Base-by-base conservation (phyloP, 2,113 vertebrate genomes). In the Abramis brama region DNA sequence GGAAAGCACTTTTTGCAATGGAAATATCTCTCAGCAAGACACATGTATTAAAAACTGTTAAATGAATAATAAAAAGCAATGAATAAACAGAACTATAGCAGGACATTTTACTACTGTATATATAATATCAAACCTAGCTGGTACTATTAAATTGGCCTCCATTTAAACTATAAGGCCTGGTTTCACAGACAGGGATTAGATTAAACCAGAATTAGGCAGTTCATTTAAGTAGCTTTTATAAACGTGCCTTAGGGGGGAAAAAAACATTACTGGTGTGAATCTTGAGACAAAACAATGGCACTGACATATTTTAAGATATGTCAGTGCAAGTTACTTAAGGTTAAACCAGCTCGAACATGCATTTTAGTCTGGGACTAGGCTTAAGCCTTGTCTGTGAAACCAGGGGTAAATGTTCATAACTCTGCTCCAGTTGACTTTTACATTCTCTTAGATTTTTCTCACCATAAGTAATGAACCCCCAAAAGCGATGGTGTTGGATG, bases 391-490 rank as follows among this genome's bases (percentile, higher is more conserved):
- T 43, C 43, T 43, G 9, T 43, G 43, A 10, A 43, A 43, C 43
- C 43, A 43, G 8, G 43, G 43, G 8, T 43, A 39, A 62, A 71
- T 15, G 36, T 15, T 19, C 5, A 30, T 23, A 43, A 5, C 8
- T 21, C 4, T 55, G 39, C 15, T 27, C 33, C 36, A 76, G 21
- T 36, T 23, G 19, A 4, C 21, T 5, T 3, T 21, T 78, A 73
- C 19, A 74, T 12, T 8, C 8, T 36, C 23, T 21, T 60, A 64
- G n/a, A 81, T 64, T 27, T 81, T 64, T 66, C 79, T 81, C 39
- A 39, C 82, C 47, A 77, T 84, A 47, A 92, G 88, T 82, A 91
- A 39, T 10, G 89, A 92, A 33, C 91, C 91, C 12, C 91, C 91
- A 87, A 87, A 90, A 59, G 60, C 62, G 8, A 88, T 90, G 59